phyloP scores from a whole-genome alignment of 2,113 vertebrate species.

The Hyla sarda region DNA sequence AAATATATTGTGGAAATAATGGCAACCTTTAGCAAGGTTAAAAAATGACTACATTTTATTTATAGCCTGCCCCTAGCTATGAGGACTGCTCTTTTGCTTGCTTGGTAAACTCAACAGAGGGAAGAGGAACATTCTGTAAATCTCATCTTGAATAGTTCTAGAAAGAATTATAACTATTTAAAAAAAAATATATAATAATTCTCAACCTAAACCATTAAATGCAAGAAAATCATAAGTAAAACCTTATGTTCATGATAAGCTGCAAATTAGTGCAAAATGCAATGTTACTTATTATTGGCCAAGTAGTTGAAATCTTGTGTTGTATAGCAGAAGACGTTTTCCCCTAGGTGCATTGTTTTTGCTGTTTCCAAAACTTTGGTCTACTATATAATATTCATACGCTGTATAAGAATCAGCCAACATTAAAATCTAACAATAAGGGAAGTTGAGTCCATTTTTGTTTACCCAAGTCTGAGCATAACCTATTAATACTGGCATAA shows the following conservation, averaged over 20 bases:
- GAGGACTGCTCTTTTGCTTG: conserved; percentile 20
- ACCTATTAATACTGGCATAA: too few relatives aligned
- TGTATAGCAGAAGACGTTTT: too few relatives aligned
- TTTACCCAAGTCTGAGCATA: too few relatives aligned
- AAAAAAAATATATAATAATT: not conserved
- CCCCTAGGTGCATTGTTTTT: too few relatives aligned
- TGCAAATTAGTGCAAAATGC: not conserved
- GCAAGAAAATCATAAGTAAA: not conserved
- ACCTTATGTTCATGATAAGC: not conserved
- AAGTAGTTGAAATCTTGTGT: too few relatives aligned
- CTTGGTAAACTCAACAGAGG: conserved; percentile 8
- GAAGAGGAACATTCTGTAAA: conserved; percentile 35
- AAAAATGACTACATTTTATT: conserved; percentile 23
- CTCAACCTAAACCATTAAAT: not conserved
- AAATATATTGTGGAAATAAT: conserved; percentile 13
- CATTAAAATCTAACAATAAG: too few relatives aligned
- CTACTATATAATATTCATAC: too few relatives aligned
- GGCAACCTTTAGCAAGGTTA: conserved; percentile 38
- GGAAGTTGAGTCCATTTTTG: too few relatives aligned
- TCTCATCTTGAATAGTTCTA: not conserved
- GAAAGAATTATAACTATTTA: not conserved
- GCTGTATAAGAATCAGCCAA: too few relatives aligned
- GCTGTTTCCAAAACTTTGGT: too few relatives aligned
- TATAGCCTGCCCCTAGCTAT: conserved; percentile 39
- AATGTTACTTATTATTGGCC: not conserved